Conservation (phyloP, 2,888 invertebrate genomes). For the Andrena bucephala region DNA sequence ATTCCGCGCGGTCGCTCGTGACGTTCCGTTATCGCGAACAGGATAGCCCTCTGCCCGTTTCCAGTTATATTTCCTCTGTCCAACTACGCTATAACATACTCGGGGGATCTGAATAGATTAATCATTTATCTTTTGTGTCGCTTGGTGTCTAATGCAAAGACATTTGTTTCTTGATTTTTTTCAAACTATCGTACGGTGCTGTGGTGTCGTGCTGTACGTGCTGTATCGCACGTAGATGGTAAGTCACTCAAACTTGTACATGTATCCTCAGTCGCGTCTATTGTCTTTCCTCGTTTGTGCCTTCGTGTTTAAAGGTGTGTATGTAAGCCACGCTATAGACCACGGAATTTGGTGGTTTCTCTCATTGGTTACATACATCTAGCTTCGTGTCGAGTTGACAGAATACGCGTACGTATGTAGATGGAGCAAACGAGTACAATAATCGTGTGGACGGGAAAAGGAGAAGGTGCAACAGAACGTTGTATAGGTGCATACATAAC, state of each 20-base stretch:
- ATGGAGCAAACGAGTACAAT: no score
- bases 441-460: background rate
- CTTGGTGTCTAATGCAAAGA: conserved; percentile 16
- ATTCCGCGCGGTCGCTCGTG: background rate
- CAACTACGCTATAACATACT: no score
- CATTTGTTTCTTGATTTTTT: conserved; percentile 70
- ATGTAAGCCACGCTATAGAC: background rate
- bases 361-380: background rate
- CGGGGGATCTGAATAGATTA: no score
- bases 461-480: background rate
- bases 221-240: conserved; percentile 83
- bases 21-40: background rate
- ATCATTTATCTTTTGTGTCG: no score
- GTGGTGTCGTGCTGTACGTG: conserved; percentile 77
- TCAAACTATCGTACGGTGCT: conserved; percentile 82
- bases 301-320: no score
- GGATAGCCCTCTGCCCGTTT: no score
- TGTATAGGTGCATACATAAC: no score
- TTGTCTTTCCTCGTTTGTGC: background rate
- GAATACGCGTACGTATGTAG: no score
- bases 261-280: conserved; percentile 57
- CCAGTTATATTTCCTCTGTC: no score
- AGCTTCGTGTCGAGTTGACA: no score
- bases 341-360: no score
- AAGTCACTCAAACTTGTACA: conserved; percentile 74